Base-by-base conservation (phyloP, 2,888 invertebrate species). In the Entomobrya proxima region DNA sequence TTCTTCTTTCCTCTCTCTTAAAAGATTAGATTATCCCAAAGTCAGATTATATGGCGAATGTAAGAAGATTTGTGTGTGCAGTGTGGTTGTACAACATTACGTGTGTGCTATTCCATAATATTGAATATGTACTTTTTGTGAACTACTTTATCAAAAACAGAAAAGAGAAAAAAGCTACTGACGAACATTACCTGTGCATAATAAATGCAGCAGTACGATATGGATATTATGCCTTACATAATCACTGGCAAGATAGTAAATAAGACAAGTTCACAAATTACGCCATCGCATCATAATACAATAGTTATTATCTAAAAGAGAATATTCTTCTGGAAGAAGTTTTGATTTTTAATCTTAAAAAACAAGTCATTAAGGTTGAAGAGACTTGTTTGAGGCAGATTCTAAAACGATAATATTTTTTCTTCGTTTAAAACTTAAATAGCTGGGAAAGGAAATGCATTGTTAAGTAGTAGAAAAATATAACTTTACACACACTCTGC, bases 381-480 rank as follows among this genome's bases (percentile, higher is more conserved):
- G 78, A 84, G 84, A 78, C 84, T 84, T 72, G 84, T 84, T 84
- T 84, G 61, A 84, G 50, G 84, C 84, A 84, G 84, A 84, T 84
- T 72, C 61, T 50, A 24, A 75, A 75, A 82, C 75, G 61, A 75
- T 9, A 35, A 9, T 30, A 44, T 44, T 58, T 50, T 58, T 67
- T 78, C 40, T 24, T 67, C 40, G 1, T 40, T 67, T 44, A 3
- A 11, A 47, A 50, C 11, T 13, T 18, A 30, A 50, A 80, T 4
- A 50, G 61, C 55, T 81, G 81, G 47, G 81, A 81, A 81, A 81
- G 81, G 74, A 81, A 81, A 81, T 74, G 58, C 44, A 74, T 72
- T 81, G 81, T 74, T 74, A 81, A 61, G 7, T n/a, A 40, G 69
- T 18, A 74, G 6, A 40, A 35, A 32, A 11, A 35, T 2, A 52